Base-by-base conservation (phyloP, 2,888 invertebrate species). In the Folsomia candida region DNA sequence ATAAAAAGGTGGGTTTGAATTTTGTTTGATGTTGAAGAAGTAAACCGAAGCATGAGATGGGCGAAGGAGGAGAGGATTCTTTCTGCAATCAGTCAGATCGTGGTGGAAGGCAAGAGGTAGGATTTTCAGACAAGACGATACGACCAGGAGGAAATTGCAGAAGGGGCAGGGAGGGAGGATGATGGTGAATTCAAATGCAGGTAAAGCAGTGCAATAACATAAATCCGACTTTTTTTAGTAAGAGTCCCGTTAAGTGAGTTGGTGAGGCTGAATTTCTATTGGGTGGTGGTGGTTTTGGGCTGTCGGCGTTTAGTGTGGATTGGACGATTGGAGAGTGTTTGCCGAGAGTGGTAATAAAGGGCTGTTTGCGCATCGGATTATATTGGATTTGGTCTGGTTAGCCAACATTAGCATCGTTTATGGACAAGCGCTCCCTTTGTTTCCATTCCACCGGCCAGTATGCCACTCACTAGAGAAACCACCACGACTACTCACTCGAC, bases 311-410 rank as follows among this genome's bases (percentile, higher is more conserved):
- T 54, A 22, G 18, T 54, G 54, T 54, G 54, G 54, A 54, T 54
- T 54, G 54, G 54, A 54, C 11, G 54, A 54, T 54, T 54, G 54
- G 54, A 54, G 54, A 54, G 54, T 54, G 54, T 54, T 54, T 54
- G 54, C 25, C 25, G 61, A 61, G 28, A 61, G 61, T 61, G 61
- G 61, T 29, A 26, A 61, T 61, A 61, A 61, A 61, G 28, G 61
- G 26, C 37, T 64, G 63, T 64, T 64, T 64, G 63, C 51, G 51
- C 63, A 29, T 64, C 37, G 51, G 63, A 64, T 64, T 64, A 64
- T 64, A 64, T 64, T 64, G 63, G 63, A 64, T 64, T 54, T 26
- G 61, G 61, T 28, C 28, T 61, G 61, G 61, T 61, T 64, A 64
- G 63, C 63, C 63, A 51, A 51, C 63, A 64, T 61, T 61, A 61